Percentiles rank a stretch among this genome's conserved stretches.
phyloP scores from a whole-genome alignment of 2,113 vertebrate genomes.

The Desmodus rotundus region DNA sequence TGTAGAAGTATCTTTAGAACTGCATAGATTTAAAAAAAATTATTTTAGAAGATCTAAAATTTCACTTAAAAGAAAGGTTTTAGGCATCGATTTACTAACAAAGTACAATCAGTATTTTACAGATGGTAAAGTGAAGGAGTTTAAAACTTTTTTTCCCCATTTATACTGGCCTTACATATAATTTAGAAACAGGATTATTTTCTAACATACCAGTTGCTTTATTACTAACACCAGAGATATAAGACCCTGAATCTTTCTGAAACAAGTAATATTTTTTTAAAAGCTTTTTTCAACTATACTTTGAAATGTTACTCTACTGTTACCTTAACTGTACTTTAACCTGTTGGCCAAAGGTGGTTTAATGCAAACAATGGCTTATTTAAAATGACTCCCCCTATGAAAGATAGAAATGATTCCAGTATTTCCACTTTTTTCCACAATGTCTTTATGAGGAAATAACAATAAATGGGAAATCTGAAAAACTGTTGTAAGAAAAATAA shows the following conservation, averaged over 20 bases:
- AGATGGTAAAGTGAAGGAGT: background rate
- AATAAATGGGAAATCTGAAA: background rate
- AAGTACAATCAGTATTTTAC: background rate
- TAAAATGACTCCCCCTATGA: background rate
- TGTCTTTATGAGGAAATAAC: background rate
- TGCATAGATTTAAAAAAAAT: background rate
- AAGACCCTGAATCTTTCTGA: constrained; percentile 12
- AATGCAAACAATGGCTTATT: background rate
- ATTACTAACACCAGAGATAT: background rate
- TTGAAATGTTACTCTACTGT: background rate
- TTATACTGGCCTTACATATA: background rate
- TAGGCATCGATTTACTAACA: background rate
- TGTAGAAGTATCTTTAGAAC: background rate
- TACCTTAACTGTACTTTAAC: background rate
- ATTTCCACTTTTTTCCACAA: background rate
- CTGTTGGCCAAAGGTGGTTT: background rate
- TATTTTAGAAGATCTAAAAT: background rate
- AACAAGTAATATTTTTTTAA: background rate
- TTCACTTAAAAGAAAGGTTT: constrained; percentile 1
- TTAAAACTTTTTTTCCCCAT: background rate
- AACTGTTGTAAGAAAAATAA: background rate
- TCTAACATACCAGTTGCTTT: background rate
- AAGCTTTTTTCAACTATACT: background rate
- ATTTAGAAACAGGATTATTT: background rate
- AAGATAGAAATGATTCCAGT: background rate